Evolutionary conservation across 2,888 invertebrate genomes (phyloP).

Genomic region (Buathra laborator): DNA sequence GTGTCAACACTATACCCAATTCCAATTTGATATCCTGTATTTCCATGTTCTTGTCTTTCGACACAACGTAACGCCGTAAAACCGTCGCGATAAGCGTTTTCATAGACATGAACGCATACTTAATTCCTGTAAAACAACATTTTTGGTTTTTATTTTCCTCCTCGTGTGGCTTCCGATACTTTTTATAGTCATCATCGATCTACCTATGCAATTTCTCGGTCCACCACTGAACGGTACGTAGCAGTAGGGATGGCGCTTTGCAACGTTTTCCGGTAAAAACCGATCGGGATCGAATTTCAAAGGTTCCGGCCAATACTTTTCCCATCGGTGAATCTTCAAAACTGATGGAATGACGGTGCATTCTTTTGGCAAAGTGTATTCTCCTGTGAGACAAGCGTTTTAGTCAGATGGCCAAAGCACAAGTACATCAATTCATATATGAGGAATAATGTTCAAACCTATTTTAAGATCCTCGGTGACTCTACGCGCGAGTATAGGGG

Average conservation of each 20-base stretch:
- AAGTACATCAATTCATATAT: no score
- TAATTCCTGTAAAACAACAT: constrained; percentile 81
- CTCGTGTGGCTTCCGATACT: not conserved
- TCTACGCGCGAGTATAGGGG: constrained; percentile 7
- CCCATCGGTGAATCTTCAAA: constrained; percentile 70
- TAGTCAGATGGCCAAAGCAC: no score
- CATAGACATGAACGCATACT: constrained; percentile 85
- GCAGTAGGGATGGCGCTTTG: constrained; percentile 73
- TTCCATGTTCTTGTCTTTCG: constrained; percentile 66
- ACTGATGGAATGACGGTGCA: constrained; percentile 69
- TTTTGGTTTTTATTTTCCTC: not conserved
- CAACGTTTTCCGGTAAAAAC: constrained; percentile 75
- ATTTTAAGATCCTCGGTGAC: constrained; percentile 13
- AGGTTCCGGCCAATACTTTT: constrained; percentile 75
- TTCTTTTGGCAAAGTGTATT: constrained; percentile 72
- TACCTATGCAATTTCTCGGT: constrained; percentile 75
- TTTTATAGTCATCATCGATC: not conserved
- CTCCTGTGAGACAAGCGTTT: constrained; percentile 62
- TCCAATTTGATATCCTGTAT: constrained; percentile 73
- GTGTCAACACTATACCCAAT: constrained; percentile 70
- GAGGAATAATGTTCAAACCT: not conserved
- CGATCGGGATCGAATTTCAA: constrained; percentile 77
- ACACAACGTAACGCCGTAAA: constrained; percentile 80
- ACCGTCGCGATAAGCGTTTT: constrained; percentile 83
- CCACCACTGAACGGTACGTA: constrained; percentile 77